Conservation (phyloP, 2,888 invertebrate species). For the Ecdyonurus torrentis region DNA sequence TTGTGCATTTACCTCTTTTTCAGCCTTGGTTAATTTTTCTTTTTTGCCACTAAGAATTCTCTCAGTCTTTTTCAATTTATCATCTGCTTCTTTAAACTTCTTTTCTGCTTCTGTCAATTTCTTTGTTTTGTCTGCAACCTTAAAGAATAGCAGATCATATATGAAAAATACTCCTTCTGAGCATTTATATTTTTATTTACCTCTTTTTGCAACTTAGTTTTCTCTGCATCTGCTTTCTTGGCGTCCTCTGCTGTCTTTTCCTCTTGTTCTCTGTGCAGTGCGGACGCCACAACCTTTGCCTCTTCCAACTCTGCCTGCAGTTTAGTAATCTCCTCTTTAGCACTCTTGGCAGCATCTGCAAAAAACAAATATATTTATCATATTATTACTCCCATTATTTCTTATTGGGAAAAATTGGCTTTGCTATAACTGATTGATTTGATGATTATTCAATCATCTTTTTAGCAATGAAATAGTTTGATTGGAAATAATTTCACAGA, state of each 20-base stretch:
- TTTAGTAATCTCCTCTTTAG: slow-evolving; percentile 17
- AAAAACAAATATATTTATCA: neutral
- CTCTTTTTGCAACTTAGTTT: slow-evolving; percentile 39
- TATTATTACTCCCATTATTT: too few species aligned
- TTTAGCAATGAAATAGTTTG: too few species aligned
- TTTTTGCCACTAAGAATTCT: slow-evolving; percentile 32
- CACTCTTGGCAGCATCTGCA: slow-evolving; percentile 7
- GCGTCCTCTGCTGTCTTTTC: slow-evolving; percentile 39
- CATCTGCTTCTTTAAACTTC: slow-evolving; percentile 47
- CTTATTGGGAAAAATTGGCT: too few species aligned
- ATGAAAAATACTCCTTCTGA: too few species aligned
- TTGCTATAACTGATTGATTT: neutral
- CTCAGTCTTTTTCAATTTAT: slow-evolving; percentile 41
- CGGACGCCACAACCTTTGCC: slow-evolving; percentile 22
- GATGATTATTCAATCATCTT: neutral
- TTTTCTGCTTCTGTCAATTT: slow-evolving; percentile 46
- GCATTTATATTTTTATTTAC: too few species aligned
- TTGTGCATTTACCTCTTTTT: slow-evolving; percentile 35
- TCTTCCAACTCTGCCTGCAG: slow-evolving; percentile 22
- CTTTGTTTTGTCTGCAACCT: slow-evolving; percentile 44
- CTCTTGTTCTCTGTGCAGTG: slow-evolving; percentile 33
- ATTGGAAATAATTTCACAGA: too few species aligned
- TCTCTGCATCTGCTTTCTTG: slow-evolving; percentile 28
- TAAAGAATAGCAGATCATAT: too few species aligned
- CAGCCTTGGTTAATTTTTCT: slow-evolving; percentile 38